phyloP scores from a whole-genome alignment of 2,113 vertebrate species.

The Bujurquina vittata region DNA sequence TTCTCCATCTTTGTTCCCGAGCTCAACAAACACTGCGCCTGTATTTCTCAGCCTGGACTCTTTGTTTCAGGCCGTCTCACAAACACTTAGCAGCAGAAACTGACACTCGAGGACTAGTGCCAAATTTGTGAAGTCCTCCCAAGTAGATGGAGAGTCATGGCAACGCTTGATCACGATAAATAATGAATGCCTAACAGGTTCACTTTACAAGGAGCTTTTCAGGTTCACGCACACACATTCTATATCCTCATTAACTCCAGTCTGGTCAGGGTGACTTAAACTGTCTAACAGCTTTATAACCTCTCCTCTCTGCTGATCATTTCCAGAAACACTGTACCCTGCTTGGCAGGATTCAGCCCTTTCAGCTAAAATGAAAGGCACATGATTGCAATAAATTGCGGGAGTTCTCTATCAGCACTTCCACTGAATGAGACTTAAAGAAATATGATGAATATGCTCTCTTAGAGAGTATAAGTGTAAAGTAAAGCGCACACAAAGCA shows the following conservation, averaged over 20 bases:
- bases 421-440: not conserved
- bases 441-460: not conserved
- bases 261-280: constrained; percentile 32
- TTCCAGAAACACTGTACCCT: constrained; percentile 6
- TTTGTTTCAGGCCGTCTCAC: constrained; percentile 84
- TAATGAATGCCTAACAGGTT: constrained; percentile 76
- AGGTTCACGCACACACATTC: constrained; percentile 61
- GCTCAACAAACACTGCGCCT: constrained; percentile 83
- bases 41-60: constrained; percentile 82
- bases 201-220: constrained; percentile 79
- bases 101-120: constrained; percentile 59
- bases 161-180: constrained; percentile 75
- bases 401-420: not conserved
- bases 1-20: constrained; percentile 86
- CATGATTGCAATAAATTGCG: constrained; percentile 1
- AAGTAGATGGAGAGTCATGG: constrained; percentile 70
- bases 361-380: constrained; percentile 5
- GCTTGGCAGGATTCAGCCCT: not conserved
- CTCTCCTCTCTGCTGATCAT: constrained; percentile 18
- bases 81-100: constrained; percentile 80
- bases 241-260: constrained; percentile 55
- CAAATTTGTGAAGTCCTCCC: constrained; percentile 65
- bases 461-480: not conserved
- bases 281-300: constrained; percentile 16
- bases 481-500: not conserved